phyloP scores from a whole-genome alignment of 2,888 invertebrate genomes.

The Theodoxus fluviatilis region DNA sequence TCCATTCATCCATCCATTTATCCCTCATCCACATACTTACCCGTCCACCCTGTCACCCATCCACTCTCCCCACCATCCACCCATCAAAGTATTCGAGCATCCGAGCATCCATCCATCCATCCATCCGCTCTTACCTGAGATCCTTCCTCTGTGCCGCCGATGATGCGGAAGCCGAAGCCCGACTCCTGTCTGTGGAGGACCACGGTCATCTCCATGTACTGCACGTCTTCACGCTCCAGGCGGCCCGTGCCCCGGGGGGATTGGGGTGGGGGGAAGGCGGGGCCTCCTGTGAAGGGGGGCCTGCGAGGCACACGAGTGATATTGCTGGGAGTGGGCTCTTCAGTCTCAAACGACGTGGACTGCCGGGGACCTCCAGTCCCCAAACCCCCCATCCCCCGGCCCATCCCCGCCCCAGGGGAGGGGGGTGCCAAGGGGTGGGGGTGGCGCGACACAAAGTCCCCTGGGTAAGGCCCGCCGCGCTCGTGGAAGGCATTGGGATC shows the following conservation, averaged over 20 bases:
- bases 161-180: constrained; percentile 97
- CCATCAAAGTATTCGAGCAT: too few species aligned
- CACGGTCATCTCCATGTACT: constrained; percentile 74
- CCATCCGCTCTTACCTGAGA: constrained; percentile 85
- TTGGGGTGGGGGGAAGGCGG: constrained; percentile 38
- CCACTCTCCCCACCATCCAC: too few species aligned
- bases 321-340: constrained; percentile 68
- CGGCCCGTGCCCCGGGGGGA: constrained; percentile 34
- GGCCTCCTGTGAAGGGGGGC: constrained; percentile 40
- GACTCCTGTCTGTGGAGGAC: constrained; percentile 87
- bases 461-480: constrained; percentile 36
- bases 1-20: too few species aligned
- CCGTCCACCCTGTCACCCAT: too few species aligned
- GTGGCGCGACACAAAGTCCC: constrained; percentile 30
- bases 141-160: constrained; percentile 97
- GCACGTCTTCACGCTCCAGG: constrained; percentile 39
- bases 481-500: constrained; percentile 34
- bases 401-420: constrained; percentile 33
- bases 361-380: constrained; percentile 60
- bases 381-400: constrained; percentile 45
- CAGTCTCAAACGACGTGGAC: constrained; percentile 73
- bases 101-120: too few species aligned
- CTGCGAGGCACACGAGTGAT: constrained; percentile 51
- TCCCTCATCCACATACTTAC: too few species aligned
- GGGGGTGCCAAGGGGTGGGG: constrained; percentile 16